Percentiles rank a stretch among this genome's conserved stretches.
These are phyloP conservation scores for Drosophila putrida DNA, from an alignment of 2,888 invertebrate genomes.

Conservation along the genomic window DNA sequence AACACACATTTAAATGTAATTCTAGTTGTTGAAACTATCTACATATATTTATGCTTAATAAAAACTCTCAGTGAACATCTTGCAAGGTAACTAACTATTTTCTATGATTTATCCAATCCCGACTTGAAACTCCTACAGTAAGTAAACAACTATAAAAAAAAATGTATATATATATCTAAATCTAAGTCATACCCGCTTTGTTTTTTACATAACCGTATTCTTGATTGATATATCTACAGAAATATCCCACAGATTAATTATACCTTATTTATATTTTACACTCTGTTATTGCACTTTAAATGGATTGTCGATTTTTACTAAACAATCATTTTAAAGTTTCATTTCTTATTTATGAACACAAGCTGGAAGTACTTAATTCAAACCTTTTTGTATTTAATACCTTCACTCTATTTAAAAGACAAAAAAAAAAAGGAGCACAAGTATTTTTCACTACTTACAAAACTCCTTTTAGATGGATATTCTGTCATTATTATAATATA, in stretches of 20 bases:
- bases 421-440: no score
- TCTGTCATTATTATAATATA: no score
- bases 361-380: not conserved
- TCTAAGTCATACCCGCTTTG: not conserved
- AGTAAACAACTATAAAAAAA: not conserved
- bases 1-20: conserved; percentile 33
- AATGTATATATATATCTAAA: not conserved
- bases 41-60: conserved; percentile 44
- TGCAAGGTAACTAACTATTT: conserved; percentile 12
- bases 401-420: no score
- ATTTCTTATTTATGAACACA: not conserved
- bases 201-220: not conserved
- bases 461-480: no score
- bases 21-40: conserved; percentile 40
- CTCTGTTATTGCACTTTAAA: not conserved
- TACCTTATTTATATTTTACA: not conserved
- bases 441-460: no score
- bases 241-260: not conserved
- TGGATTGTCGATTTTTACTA: not conserved
- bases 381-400: no score
- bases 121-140: not conserved
- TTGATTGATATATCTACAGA: no score
- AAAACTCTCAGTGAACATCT: conserved; percentile 38
- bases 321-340: not conserved
- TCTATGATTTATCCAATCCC: not conserved